phyloP scores from a whole-genome alignment of 23 tunicate species.

The Oikopleura vanhoeffeni region DNA sequence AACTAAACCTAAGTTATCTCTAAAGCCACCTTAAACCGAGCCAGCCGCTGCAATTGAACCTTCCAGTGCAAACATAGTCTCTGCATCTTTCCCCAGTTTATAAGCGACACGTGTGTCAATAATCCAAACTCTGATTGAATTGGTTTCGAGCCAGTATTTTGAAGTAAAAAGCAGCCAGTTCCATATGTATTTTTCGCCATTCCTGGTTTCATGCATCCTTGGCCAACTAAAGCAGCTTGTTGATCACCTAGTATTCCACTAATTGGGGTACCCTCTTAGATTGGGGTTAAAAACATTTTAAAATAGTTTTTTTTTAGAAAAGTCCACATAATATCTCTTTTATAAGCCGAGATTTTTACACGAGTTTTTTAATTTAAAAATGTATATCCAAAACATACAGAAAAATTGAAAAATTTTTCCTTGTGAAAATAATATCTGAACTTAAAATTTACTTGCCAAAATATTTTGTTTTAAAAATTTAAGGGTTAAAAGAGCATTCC shows the following conservation, averaged over 20 bases:
- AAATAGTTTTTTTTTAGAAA: too few relatives aligned
- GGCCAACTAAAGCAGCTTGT: constrained; percentile 93
- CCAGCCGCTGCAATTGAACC: constrained; percentile 91
- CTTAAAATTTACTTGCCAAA: too few relatives aligned
- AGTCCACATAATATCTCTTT: too few relatives aligned
- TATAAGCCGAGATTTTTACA: too few relatives aligned
- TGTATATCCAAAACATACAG: too few relatives aligned
- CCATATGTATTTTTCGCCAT: constrained; percentile 84
- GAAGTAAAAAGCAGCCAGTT: constrained; percentile 88
- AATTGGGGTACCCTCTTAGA: background rate
- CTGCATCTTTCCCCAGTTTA: constrained; percentile 65
- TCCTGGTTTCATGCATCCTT: constrained; percentile 44
- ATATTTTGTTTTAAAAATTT: too few relatives aligned
- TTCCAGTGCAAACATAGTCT: constrained; percentile 67
- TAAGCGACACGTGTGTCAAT: constrained; percentile 59
- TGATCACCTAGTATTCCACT: constrained; percentile 38
- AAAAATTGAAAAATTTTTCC: too few relatives aligned
- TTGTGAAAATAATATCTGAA: too few relatives aligned
- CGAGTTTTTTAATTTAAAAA: too few relatives aligned
- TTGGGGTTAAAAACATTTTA: too few relatives aligned
- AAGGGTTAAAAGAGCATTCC: too few relatives aligned
- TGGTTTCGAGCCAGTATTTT: constrained; percentile 49
- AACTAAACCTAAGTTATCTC: constrained; percentile 65
- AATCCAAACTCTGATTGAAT: constrained; percentile 52
- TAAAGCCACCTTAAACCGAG: constrained; percentile 43